Evolutionary conservation across 2,113 vertebrate species (phyloP).

Genomic region (Chauna torquata): DNA sequence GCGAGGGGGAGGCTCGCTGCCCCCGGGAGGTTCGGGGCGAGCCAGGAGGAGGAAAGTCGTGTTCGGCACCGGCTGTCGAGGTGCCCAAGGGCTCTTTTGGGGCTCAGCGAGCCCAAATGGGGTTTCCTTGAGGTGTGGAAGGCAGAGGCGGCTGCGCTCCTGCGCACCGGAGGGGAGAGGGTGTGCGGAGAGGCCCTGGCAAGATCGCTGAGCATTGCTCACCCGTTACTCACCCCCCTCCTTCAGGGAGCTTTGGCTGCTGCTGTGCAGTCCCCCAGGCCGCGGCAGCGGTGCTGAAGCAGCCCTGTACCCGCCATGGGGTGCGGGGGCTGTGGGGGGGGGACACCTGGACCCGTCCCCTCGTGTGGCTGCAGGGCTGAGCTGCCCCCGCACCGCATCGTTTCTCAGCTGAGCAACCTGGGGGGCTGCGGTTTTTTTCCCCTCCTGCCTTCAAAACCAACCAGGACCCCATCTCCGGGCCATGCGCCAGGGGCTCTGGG

Average conservation of each 20-base stretch:
- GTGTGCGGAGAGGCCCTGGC: fast-evolving
- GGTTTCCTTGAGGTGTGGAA: not conserved
- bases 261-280: too few relatives aligned
- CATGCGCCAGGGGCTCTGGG: not conserved
- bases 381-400: not conserved
- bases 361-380: not conserved
- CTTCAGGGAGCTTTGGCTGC: too few relatives aligned
- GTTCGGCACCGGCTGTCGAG: not conserved
- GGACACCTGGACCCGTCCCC: not conserved
- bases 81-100: not conserved
- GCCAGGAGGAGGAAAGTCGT: too few relatives aligned
- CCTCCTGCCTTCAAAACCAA: not conserved
- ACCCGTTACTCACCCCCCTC: not conserved
- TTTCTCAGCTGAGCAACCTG: not conserved
- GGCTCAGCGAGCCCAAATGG: fast-evolving
- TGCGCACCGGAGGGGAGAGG: not conserved
- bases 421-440: not conserved
- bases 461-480: fast-evolving
- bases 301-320: too few relatives aligned
- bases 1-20: not conserved
- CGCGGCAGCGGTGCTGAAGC: too few relatives aligned
- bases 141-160: not conserved
- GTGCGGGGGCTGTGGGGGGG: too few relatives aligned
- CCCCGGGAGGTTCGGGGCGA: not conserved
- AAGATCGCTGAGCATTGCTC: not conserved